phyloP scores from a whole-genome alignment of 2,888 invertebrate species.

The Sesamia inferens region DNA sequence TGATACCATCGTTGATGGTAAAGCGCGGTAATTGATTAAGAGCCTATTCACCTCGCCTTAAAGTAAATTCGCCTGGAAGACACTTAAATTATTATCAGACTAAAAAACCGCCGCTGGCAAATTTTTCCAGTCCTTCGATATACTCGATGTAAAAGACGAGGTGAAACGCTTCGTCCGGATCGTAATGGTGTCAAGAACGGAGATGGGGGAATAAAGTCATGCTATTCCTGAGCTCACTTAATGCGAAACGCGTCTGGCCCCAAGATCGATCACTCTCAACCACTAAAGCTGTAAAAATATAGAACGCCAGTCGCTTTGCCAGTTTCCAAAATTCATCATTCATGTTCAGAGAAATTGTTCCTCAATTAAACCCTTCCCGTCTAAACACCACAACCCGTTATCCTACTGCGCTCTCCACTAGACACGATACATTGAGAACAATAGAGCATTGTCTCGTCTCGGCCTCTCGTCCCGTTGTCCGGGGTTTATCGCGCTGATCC shows the following conservation, averaged over 20 bases:
- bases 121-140: no score
- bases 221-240: not conserved
- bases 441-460: conserved; percentile 62
- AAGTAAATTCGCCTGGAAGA: no score
- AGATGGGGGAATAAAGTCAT: no score
- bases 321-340: not conserved
- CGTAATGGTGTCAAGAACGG: no score
- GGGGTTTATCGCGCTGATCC: conserved; percentile 62
- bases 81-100: no score
- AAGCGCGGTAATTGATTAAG: no score
- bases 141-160: no score
- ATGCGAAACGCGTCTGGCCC: not conserved
- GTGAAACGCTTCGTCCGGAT: no score
- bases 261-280: not conserved
- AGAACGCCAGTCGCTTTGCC: not conserved
- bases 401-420: conserved; percentile 37
- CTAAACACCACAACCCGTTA: conserved; percentile 9
- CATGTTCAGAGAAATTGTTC: conserved; percentile 4
- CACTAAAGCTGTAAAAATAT: not conserved
- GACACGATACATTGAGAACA: conserved; percentile 53
- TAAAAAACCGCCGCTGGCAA: no score
- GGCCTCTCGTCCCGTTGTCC: conserved; percentile 57
- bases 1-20: no score
- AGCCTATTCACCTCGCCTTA: no score
- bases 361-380: conserved; percentile 21